phyloP scores from a whole-genome alignment of 2,888 invertebrate genomes.

The Dryomyza anilis region DNA sequence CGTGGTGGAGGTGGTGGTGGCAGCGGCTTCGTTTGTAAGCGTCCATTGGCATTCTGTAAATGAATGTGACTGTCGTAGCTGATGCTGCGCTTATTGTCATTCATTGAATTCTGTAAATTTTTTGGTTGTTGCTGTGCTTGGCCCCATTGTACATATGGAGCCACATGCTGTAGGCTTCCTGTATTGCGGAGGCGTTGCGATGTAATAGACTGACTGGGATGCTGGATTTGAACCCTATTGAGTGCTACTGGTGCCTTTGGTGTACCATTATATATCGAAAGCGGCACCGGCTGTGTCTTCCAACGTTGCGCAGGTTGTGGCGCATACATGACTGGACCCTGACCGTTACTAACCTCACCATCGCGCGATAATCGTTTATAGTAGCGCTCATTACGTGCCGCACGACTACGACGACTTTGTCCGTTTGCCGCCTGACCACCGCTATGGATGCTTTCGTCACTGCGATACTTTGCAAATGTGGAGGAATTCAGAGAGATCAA shows the following conservation, averaged over 20 bases:
- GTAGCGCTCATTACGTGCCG: constrained; percentile 80
- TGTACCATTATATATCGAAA: constrained; percentile 58
- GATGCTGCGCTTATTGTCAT: constrained; percentile 55
- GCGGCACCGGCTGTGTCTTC: constrained; percentile 57
- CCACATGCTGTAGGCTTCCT: constrained; percentile 46
- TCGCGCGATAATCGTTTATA: constrained; percentile 76
- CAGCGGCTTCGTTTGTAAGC: constrained; percentile 56
- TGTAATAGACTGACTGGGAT: background rate
- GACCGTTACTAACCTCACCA: constrained; percentile 64
- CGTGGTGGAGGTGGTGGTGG: constrained; percentile 83
- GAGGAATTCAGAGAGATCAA: constrained; percentile 71
- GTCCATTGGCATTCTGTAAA: constrained; percentile 49
- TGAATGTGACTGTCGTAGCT: constrained; percentile 60
- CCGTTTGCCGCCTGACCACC: constrained; percentile 59
- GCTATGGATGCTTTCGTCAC: constrained; percentile 71
- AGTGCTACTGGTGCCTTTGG: background rate
- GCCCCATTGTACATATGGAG: constrained; percentile 51
- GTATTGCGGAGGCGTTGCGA: constrained; percentile 43
- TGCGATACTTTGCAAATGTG: constrained; percentile 70
- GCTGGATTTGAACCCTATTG: background rate
- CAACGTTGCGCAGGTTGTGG: constrained; percentile 63
- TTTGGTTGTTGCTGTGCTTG: constrained; percentile 42
- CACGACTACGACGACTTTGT: constrained; percentile 70
- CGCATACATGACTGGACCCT: constrained; percentile 47
- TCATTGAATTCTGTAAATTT: constrained; percentile 52